Conservation (phyloP, 2,888 invertebrate species). For the Ophion obscuratus region DNA sequence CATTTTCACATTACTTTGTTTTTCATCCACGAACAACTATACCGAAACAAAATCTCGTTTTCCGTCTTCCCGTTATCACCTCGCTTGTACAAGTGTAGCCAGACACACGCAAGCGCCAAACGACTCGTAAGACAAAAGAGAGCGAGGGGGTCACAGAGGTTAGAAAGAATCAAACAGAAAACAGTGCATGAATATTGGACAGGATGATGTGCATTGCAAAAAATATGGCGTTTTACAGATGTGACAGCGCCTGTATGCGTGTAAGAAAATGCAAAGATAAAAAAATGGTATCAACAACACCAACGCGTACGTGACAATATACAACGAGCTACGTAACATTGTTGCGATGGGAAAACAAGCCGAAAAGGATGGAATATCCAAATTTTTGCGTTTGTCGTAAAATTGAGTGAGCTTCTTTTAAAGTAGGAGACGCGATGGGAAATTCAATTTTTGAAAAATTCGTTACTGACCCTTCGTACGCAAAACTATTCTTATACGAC, state of each 20-base stretch:
- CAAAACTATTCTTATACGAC: slow-evolving; percentile 55
- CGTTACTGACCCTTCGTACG: slow-evolving; percentile 34
- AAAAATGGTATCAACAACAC: neutral
- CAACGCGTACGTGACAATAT: slow-evolving; percentile 32
- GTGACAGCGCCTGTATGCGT: slow-evolving; percentile 24
- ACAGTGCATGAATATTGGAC: slow-evolving; percentile 40
- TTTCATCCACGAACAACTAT: neutral
- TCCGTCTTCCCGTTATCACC: slow-evolving; percentile 27
- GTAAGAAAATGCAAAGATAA: neutral
- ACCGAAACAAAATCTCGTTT: slow-evolving; percentile 23
- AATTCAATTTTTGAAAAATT: slow-evolving; percentile 21
- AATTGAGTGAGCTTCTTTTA: neutral
- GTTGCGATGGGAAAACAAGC: slow-evolving; percentile 22
- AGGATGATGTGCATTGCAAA: slow-evolving; percentile 54
- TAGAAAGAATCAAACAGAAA: slow-evolving; percentile 25
- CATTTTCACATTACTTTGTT: neutral
- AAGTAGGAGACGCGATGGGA: too few species aligned
- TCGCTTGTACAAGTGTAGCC: slow-evolving; percentile 55
- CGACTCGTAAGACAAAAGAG: slow-evolving; percentile 17
- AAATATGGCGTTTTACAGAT: slow-evolving; percentile 55
- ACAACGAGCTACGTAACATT: slow-evolving; percentile 59
- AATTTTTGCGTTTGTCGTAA: neutral
- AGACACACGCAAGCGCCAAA: slow-evolving; percentile 43
- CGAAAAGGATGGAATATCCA: too few species aligned
- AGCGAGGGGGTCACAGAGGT: slow-evolving; percentile 1